Percentiles rank a stretch among this genome's conserved stretches.
These are phyloP conservation scores for Empis livida DNA, from an alignment of 2,888 invertebrate species.

Conservation along the genomic window DNA sequence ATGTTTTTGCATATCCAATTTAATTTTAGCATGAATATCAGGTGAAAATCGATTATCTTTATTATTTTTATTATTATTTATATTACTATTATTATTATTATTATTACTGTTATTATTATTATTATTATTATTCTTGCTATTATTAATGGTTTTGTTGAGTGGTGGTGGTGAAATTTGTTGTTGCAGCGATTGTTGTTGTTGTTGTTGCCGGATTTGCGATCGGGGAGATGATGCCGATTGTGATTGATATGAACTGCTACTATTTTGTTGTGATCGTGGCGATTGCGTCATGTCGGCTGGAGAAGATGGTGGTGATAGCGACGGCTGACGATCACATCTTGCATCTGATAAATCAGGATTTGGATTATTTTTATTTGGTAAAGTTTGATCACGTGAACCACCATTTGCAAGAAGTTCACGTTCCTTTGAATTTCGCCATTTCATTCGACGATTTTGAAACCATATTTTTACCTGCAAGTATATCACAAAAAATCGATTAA, in stretches of 20 bases:
- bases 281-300: constrained; percentile 27
- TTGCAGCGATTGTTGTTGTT: constrained; percentile 4
- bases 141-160: constrained; percentile 1
- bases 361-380: constrained; percentile 94
- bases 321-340: constrained; percentile 62
- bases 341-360: constrained; percentile 90
- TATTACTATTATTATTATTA: not conserved
- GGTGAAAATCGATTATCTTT: not conserved
- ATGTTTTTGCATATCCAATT: constrained; percentile 33
- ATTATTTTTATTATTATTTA: not conserved
- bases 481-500: no score
- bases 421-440: constrained; percentile 95
- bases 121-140: not conserved
- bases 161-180: constrained; percentile 3
- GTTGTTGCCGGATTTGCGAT: constrained; percentile 1
- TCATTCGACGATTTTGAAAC: constrained; percentile 98
- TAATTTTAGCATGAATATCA: constrained; percentile 33
- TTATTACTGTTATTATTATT: not conserved
- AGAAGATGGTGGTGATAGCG: constrained; percentile 40
- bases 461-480: constrained; percentile 46
- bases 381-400: constrained; percentile 86
- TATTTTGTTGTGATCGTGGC: not conserved
- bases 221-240: constrained; percentile 8
- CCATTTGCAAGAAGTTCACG: constrained; percentile 85
- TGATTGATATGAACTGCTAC: constrained; percentile 5